Evolutionary conservation across 2,888 invertebrate genomes (phyloP).

Genomic region (Toxonevra muliebris): DNA sequence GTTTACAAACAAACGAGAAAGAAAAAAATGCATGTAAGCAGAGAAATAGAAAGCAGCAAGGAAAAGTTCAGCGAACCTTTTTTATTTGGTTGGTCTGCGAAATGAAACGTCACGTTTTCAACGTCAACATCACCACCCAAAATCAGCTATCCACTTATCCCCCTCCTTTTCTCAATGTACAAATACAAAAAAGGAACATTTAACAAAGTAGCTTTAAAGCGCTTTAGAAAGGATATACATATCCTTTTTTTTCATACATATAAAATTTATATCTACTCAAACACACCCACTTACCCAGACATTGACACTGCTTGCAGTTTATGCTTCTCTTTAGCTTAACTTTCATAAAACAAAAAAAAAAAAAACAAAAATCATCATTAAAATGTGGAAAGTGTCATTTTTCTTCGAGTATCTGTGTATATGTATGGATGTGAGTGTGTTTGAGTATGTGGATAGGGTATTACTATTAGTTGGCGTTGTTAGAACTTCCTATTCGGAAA

Average conservation of each 20-base stretch:
- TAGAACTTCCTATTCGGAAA: too few relatives aligned
- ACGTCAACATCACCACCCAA: neutral
- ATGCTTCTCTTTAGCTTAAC: too few relatives aligned
- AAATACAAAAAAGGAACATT: neutral
- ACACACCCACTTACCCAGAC: neutral
- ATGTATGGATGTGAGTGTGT: too few relatives aligned
- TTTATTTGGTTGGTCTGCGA: neutral
- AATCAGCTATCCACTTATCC: too few relatives aligned
- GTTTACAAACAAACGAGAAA: conserved; percentile 1
- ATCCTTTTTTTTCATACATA: too few relatives aligned
- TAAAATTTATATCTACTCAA: too few relatives aligned
- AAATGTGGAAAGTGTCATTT: too few relatives aligned
- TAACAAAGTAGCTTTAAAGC: neutral
- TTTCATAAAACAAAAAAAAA: neutral
- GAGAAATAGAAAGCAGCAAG: conserved; percentile 2
- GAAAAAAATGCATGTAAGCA: neutral
- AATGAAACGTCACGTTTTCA: neutral
- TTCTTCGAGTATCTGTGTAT: too few relatives aligned
- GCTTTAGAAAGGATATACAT: too few relatives aligned
- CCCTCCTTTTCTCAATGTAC: too few relatives aligned
- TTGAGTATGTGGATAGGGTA: too few relatives aligned
- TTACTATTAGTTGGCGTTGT: too few relatives aligned
- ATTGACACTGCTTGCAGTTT: neutral
- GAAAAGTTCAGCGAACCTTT: neutral
- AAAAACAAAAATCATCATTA: neutral